These are phyloP conservation scores for Gyrodactylus bullatarudis DNA, from an alignment of 1,140 invertebrate species.

Conservation along the genomic window DNA sequence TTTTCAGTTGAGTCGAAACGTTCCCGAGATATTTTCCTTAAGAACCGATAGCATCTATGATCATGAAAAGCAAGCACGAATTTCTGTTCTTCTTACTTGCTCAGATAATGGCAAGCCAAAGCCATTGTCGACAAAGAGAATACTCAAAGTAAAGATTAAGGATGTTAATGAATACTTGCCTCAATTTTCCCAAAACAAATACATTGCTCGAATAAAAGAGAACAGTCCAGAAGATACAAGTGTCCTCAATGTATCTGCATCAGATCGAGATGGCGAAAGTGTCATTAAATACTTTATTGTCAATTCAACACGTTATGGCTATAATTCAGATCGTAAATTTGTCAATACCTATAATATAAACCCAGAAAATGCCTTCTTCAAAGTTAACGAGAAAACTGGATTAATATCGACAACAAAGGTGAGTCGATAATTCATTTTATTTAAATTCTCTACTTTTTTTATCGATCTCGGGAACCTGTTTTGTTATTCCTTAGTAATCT, in stretches of 20 bases:
- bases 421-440: not conserved
- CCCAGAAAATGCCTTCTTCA: too few species aligned
- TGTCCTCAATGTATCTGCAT: not conserved
- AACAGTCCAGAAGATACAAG: not conserved
- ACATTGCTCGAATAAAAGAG: not conserved
- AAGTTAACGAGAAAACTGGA: not conserved
- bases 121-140: not conserved
- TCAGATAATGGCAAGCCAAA: not conserved
- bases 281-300: not conserved
- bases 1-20: not conserved
- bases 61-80: not conserved
- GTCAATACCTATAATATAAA: not conserved
- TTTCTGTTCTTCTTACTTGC: not conserved
- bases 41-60: not conserved
- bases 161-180: constrained; percentile 1
- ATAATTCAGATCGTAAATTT: not conserved
- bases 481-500: not conserved
- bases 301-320: not conserved
- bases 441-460: not conserved
- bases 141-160: not conserved
- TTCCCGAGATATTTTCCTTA: not conserved
- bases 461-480: not conserved
- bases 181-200: not conserved
- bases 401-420: not conserved
- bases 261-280: not conserved